Conservation (phyloP, 2,888 invertebrate species). For the Hoplodrina ambigua region DNA sequence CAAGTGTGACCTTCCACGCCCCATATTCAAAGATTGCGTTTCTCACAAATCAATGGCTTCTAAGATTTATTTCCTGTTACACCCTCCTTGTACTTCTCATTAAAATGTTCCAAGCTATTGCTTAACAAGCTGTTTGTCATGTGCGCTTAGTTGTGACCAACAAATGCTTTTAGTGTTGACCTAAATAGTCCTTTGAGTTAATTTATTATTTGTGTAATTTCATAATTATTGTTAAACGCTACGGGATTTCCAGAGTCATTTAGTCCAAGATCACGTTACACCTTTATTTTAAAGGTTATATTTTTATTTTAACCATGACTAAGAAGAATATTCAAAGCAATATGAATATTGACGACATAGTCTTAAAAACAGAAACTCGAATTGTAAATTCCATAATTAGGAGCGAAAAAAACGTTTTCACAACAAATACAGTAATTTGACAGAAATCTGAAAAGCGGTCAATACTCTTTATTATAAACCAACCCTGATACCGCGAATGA, state of each 20-base stretch:
- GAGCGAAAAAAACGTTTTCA: not conserved
- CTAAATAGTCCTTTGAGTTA: constrained; percentile 37
- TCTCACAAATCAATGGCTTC: constrained; percentile 57
- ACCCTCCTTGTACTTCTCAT: constrained; percentile 33
- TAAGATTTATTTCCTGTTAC: constrained; percentile 64
- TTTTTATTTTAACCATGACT: constrained; percentile 12
- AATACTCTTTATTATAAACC: no score
- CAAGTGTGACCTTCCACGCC: constrained; percentile 64
- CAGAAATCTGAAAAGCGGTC: no score
- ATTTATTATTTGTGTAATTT: constrained; percentile 55
- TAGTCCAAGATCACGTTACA: constrained; percentile 48
- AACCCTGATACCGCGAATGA: no score
- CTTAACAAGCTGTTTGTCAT: constrained; percentile 40
- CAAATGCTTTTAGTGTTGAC: constrained; percentile 49
- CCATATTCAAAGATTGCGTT: constrained; percentile 59
- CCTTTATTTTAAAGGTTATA: constrained; percentile 22
- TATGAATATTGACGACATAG: no score
- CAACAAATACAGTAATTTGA: no score
- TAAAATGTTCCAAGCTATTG: constrained; percentile 35
- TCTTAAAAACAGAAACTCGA: not conserved
- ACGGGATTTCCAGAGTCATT: constrained; percentile 33
- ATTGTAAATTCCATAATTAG: no score
- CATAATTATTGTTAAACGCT: constrained; percentile 41
- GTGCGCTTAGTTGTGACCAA: constrained; percentile 30
- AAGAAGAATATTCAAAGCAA: not conserved